phyloP scores from a whole-genome alignment of 2,797 vertebrate genomes.

The Urocyon cinereoargenteus region DNA sequence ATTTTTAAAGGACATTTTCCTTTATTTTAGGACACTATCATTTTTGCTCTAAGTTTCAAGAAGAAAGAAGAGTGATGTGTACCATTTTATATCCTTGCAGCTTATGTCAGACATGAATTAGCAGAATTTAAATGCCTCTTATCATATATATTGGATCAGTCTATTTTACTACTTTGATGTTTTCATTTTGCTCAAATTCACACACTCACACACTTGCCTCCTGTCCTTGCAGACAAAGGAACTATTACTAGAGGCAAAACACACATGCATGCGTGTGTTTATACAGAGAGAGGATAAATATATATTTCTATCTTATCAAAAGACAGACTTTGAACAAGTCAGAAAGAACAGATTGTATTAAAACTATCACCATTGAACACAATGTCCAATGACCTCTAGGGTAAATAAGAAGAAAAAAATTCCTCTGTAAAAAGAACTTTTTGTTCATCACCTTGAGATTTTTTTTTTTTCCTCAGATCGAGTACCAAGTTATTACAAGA shows the following conservation, averaged over 20 bases:
- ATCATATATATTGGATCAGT: background rate
- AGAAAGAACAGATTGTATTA: constrained; percentile 38
- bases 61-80: background rate
- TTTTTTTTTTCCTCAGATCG: background rate
- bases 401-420: constrained; percentile 25
- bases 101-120: background rate
- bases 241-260: constrained; percentile 31
- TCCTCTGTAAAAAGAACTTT: constrained; percentile 1
- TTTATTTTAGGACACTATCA: background rate
- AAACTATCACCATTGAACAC: constrained; percentile 11
- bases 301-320: constrained; percentile 54
- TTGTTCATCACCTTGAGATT: constrained; percentile 14
- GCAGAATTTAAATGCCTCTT: background rate
- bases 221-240: constrained; percentile 33
- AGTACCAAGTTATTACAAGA: background rate
- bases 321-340: constrained; percentile 7
- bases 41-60: constrained; percentile 11
- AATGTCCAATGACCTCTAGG: background rate
- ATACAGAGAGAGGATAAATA: constrained; percentile 2
- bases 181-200: constrained; percentile 29
- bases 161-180: background rate
- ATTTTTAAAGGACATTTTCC: background rate
- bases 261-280: background rate
- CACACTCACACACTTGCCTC: constrained; percentile 27
- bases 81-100: background rate